phyloP scores from a whole-genome alignment of 2,888 invertebrate genomes.

The Lottia gigantea region DNA sequence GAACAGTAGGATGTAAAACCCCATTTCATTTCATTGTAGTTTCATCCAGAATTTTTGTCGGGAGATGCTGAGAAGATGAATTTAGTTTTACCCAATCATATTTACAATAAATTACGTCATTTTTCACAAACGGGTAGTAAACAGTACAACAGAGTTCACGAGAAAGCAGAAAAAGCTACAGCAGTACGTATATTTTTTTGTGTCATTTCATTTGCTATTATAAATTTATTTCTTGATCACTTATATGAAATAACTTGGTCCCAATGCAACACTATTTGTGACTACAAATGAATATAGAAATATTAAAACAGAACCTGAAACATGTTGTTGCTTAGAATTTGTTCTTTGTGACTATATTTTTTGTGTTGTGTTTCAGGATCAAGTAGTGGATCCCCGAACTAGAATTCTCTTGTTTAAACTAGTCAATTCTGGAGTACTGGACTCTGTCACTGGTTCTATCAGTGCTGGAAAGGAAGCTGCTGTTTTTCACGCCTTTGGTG shows the following conservation, averaged over 20 bases:
- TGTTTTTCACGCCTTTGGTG: constrained; percentile 72
- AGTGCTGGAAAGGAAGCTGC: constrained; percentile 74
- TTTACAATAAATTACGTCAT: constrained; percentile 72
- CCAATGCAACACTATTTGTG: too few species aligned
- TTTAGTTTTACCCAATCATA: constrained; percentile 86
- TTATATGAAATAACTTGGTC: too few species aligned
- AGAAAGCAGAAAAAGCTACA: constrained; percentile 73
- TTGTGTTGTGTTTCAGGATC: constrained; percentile 59
- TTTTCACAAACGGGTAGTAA: constrained; percentile 70
- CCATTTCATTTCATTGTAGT: background rate
- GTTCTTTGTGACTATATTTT: too few species aligned
- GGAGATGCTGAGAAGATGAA: constrained; percentile 78
- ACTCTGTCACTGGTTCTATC: constrained; percentile 72
- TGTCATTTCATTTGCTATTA: too few species aligned
- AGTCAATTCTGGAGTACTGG: constrained; percentile 72
- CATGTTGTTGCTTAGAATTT: too few species aligned
- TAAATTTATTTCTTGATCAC: too few species aligned
- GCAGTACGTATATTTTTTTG: constrained; percentile 60
- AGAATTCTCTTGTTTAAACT: constrained; percentile 72
- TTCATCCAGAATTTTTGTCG: constrained; percentile 12
- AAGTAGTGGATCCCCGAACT: constrained; percentile 73
- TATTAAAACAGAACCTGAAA: too few species aligned
- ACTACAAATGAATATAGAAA: too few species aligned
- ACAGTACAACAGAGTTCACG: constrained; percentile 70
- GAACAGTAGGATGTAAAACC: too few species aligned